Evolutionary conservation across 2,797 vertebrate genomes (phyloP).

Genomic region (Graptemys geographica): DNA sequence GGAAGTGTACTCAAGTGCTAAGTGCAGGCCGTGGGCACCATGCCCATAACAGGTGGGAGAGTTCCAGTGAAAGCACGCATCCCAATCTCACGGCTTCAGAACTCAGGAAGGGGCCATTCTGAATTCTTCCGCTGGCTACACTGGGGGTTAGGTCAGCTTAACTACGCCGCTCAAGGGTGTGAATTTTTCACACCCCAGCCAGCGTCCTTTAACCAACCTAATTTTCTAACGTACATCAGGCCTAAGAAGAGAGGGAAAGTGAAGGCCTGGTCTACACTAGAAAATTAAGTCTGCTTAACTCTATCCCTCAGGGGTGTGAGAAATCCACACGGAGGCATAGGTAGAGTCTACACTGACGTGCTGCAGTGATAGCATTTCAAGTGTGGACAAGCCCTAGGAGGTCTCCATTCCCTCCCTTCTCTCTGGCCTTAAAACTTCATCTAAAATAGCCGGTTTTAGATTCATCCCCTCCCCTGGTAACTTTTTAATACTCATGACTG

Average conservation of each 20-base stretch:
- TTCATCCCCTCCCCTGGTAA: slow-evolving; percentile 2
- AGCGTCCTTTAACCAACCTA: background rate
- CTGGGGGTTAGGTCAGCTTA: too few species aligned
- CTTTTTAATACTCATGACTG: slow-evolving; percentile 44
- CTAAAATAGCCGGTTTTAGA: slow-evolving; percentile 38
- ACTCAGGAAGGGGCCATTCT: rapidly evolving
- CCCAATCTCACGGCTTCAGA: rapidly evolving
- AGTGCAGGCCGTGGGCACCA: background rate
- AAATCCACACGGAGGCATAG: background rate
- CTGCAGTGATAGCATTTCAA: rapidly evolving
- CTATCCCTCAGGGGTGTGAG: background rate
- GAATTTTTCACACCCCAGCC: background rate
- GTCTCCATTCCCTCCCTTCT: background rate
- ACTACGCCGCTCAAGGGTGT: background rate
- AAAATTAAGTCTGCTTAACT: background rate
- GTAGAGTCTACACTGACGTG: background rate
- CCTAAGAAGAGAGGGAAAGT: background rate
- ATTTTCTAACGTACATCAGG: background rate
- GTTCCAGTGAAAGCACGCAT: background rate
- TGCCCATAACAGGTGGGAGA: background rate
- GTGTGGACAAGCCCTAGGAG: rapidly evolving
- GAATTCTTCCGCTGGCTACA: too few species aligned
- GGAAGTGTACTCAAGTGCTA: background rate
- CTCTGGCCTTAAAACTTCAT: background rate
- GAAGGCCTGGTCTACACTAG: background rate